A percentile compares a stretch with the other conserved stretches of the same genome.
These are phyloP conservation scores for Thaleichthys pacificus DNA, from an alignment of 2,797 vertebrate species.

Conservation along the genomic window DNA sequence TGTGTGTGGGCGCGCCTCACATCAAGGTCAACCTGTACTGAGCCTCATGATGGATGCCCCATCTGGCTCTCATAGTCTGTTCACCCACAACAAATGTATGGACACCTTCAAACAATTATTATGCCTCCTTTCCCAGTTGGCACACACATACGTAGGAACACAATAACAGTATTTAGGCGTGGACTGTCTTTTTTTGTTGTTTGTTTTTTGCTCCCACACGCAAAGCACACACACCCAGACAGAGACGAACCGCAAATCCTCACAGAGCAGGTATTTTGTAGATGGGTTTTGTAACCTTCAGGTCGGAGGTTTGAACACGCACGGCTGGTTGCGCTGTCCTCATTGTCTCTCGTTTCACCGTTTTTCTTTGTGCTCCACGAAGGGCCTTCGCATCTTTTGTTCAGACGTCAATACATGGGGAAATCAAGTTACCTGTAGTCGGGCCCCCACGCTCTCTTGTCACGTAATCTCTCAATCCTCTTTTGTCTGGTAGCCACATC, in stretches of 20 bases:
- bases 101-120: conserved; percentile 1
- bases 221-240: background rate
- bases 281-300: background rate
- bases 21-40: conserved; percentile 23
- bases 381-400: conserved; percentile 6
- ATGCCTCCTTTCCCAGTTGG: background rate
- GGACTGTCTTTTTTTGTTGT: no score
- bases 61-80: conserved; percentile 27
- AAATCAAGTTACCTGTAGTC: conserved; percentile 15
- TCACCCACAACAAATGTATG: conserved; percentile 3
- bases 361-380: conserved; percentile 14
- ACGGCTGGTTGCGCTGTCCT: background rate
- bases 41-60: conserved; percentile 26
- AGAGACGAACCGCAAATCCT: background rate
- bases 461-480: conserved; percentile 9
- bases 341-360: conserved; percentile 23
- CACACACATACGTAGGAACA: background rate
- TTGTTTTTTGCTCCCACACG: background rate
- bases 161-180: background rate
- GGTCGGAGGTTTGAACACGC: background rate
- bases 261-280: background rate
- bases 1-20: background rate
- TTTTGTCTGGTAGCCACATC: conserved; percentile 6
- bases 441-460: conserved; percentile 1
- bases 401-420: conserved; percentile 3